Evolutionary conservation across 1,140 invertebrate genomes (phyloP), one percentile per base, ranked within the genome.

Genomic region (Papilio xuthus): DNA sequence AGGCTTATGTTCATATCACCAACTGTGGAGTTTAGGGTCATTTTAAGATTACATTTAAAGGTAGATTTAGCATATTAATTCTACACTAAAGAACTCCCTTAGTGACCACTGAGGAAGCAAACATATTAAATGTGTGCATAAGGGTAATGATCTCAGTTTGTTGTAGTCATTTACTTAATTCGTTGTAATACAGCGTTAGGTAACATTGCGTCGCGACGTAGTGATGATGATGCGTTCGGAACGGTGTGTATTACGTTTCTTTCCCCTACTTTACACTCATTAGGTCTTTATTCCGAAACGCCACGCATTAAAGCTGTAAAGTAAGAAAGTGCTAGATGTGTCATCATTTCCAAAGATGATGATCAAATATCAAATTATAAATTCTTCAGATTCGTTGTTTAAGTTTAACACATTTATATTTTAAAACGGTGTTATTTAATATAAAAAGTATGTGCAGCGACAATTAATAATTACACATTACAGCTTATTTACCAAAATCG

Each of bases 211-310:
- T 15, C 15, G 28, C 44, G 56, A 2, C 56, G 9, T 53, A 28
- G 23, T 67, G 76, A 70, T 53, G 75, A 80, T 77, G 73, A 77
- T 26, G 74, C 63, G 67, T 60, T 60, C 60, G 13, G 42, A 70
- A 60, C n/a, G 79, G 75, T 71, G 28, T 41, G 23, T 47, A 73
- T 77, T 50, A 69, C 74, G 20, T 42, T 76, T 77, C 63, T 60
- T 76, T 77, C 70, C 73, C 71, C 41, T n/a, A 56, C 73, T 69
- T 76, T 72, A 23, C 37, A 76, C 79, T 80, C 79, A 80, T 80
- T 80, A 80, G 53, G 63, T 71, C 71, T 74, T 80, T 67, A 80
- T 77, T 76, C 75, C 74, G 42, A 67, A 80, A 73, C 74, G 32
- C 67, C 26, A 73, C 60, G 56, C 63, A 70, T 6, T 37, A 42